Percentiles rank a stretch among this genome's conserved stretches.
These are phyloP conservation scores for Nettapus auritus DNA, from an alignment of 2,113 vertebrate genomes.

Conservation along the genomic window DNA sequence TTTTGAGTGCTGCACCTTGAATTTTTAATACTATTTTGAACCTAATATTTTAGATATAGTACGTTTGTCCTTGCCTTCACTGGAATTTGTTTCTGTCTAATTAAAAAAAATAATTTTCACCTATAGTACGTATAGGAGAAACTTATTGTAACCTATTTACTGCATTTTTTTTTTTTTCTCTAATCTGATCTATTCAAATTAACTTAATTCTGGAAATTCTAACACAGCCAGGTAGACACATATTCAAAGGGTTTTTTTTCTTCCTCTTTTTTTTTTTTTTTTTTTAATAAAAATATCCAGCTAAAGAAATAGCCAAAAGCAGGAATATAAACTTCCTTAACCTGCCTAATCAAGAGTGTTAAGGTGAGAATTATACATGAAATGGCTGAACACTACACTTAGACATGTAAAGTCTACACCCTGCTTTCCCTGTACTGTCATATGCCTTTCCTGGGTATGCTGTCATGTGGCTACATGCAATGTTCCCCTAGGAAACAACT, in stretches of 20 bases:
- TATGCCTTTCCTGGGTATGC: neutral
- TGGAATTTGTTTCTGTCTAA: neutral
- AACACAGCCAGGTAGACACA: neutral
- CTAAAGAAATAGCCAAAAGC: neutral
- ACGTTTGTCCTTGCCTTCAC: neutral
- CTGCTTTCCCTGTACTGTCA: neutral
- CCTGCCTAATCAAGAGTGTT: neutral
- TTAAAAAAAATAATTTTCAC: neutral
- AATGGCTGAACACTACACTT: rapidly evolving
- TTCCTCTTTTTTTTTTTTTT: neutral
- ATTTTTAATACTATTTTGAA: neutral
- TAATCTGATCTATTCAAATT: neutral
- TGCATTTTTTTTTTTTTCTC: no score
- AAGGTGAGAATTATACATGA: neutral
- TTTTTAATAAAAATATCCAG: neutral
- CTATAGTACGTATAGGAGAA: rapidly evolving
- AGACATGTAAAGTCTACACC: neutral
- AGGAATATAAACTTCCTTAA: neutral
- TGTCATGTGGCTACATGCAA: neutral
- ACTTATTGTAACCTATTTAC: neutral
- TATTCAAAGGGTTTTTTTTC: neutral
- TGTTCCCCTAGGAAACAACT: neutral
- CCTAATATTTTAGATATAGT: neutral
- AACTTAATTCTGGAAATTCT: neutral
- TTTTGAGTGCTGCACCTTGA: neutral